Conservation (phyloP, 2,888 invertebrate genomes). For the Melinaea menophilus region DNA sequence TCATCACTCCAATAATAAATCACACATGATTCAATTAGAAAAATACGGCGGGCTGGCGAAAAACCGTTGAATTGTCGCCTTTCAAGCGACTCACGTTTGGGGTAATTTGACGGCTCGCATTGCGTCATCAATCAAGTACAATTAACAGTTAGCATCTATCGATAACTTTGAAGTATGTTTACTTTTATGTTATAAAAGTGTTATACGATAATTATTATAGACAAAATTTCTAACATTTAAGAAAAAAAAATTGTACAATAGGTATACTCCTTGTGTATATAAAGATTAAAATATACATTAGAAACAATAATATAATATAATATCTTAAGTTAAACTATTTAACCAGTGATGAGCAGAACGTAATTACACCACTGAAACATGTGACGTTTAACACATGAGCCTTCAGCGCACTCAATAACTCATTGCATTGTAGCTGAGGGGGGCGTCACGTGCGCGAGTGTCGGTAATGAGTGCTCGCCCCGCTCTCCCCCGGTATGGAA, state of each 20-base stretch:
- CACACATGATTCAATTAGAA: slow-evolving; percentile 78
- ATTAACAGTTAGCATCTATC: slow-evolving; percentile 49
- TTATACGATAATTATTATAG: no score
- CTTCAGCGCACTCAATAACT: slow-evolving; percentile 73
- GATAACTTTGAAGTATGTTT: slow-evolving; percentile 1
- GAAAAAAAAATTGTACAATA: no score
- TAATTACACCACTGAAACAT: slow-evolving; percentile 27
- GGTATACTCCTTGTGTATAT: no score
- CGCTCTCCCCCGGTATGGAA: slow-evolving; percentile 58
- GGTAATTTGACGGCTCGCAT: slow-evolving; percentile 71
- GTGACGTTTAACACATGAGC: slow-evolving; percentile 61
- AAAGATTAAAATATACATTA: no score
- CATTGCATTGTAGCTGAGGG: slow-evolving; percentile 66
- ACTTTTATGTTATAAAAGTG: no score
- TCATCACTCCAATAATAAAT: slow-evolving; percentile 78
- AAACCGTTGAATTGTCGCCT: slow-evolving; percentile 63
- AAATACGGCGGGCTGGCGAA: slow-evolving; percentile 61
- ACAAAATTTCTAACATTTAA: no score
- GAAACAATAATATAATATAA: no score
- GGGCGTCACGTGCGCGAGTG: slow-evolving; percentile 77
- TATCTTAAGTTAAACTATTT: no score
- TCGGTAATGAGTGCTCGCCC: slow-evolving; percentile 70
- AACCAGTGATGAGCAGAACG: slow-evolving; percentile 3
- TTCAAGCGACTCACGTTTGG: slow-evolving; percentile 54
- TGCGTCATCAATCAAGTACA: slow-evolving; percentile 70